A percentile compares a stretch with the other conserved stretches of the same genome.
phyloP scores from a whole-genome alignment of 92 coral and sea anemone species.

The Zoanthus gigantus region DNA sequence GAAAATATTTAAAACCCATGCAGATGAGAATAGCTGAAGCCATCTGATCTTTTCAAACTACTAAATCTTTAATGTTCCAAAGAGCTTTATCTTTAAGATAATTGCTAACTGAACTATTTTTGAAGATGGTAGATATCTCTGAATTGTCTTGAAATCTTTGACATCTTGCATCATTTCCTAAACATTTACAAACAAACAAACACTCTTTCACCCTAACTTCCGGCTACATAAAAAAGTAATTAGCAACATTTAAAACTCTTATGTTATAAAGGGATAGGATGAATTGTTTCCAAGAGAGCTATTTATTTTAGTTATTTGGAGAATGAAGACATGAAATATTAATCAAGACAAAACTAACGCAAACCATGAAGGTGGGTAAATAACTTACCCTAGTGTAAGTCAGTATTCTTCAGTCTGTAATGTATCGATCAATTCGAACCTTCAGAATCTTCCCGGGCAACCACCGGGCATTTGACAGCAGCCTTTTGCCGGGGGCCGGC shows the following conservation, averaged over 20 bases:
- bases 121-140: conserved; percentile 9
- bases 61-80: conserved; percentile 7
- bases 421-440: no score
- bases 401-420: no score
- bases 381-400: no score
- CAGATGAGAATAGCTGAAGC: neutral
- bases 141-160: neutral
- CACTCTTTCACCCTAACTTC: neutral
- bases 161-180: neutral
- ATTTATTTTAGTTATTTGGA: no score
- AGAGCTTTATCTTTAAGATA: conserved; percentile 11
- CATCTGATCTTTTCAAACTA: neutral
- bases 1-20: neutral
- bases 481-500: no score
- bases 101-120: conserved; percentile 19
- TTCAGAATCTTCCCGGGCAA: no score
- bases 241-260: neutral
- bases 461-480: no score
- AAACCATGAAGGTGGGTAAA: no score
- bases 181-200: conserved; percentile 13
- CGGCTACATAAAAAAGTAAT: neutral
- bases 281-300: no score
- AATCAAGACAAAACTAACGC: no score
- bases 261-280: no score
- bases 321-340: no score